Percentiles rank a stretch among this genome's conserved stretches.
Evolutionary conservation across 2,888 invertebrate genomes (phyloP).

Genomic region (Acanthosepion lycidas): DNA sequence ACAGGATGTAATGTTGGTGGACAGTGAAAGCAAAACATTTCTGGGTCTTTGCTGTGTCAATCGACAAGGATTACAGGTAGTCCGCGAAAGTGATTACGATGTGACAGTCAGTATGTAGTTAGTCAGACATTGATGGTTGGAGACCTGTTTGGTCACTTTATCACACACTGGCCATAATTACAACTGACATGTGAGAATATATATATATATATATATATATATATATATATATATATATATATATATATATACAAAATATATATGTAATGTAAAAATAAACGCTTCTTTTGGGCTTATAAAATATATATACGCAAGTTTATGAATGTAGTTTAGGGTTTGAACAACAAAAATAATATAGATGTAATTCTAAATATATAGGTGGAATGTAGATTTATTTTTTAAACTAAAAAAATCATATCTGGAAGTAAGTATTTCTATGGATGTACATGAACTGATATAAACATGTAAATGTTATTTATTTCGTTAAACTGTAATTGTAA

Average conservation of each 20-base stretch:
- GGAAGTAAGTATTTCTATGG: no score
- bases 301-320: no score
- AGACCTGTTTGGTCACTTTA: background rate
- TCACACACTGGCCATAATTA: slow-evolving; percentile 37
- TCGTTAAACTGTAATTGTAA: no score
- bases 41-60: background rate
- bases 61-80: background rate
- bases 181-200: background rate
- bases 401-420: no score
- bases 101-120: background rate
- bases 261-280: no score
- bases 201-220: background rate
- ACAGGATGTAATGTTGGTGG: slow-evolving; percentile 68
- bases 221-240: background rate
- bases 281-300: no score
- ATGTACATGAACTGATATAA: no score
- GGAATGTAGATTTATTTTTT: no score
- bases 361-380: no score
- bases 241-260: background rate
- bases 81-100: slow-evolving; percentile 8
- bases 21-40: slow-evolving; percentile 71
- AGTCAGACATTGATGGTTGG: background rate
- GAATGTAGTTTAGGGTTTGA: no score
- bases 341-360: no score
- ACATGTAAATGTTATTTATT: no score